Conservation (phyloP, 35 echinoderm and acorn worm species). For the Diadema setosum region DNA sequence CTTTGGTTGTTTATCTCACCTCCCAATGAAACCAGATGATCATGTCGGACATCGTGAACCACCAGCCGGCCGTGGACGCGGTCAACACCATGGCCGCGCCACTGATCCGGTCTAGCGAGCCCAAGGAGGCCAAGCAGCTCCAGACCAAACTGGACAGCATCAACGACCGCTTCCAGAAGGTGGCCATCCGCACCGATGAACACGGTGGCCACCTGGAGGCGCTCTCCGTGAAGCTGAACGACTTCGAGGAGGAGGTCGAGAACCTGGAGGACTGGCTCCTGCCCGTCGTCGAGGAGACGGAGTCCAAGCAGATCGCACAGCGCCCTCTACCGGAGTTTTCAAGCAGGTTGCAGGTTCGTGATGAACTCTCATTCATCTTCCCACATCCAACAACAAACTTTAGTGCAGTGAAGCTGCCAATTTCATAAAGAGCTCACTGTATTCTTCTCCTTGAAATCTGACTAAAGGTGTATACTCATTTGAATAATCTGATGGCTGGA, state of each 20-base stretch:
- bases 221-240: slow-evolving; percentile 48
- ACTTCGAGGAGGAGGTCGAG: slow-evolving; percentile 91
- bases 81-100: slow-evolving; percentile 55
- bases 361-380: too few species aligned
- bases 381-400: too few species aligned
- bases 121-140: slow-evolving; percentile 62
- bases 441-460: too few species aligned
- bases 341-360: slow-evolving; percentile 30
- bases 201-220: slow-evolving; percentile 72
- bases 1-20: too few species aligned
- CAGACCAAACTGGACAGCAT: slow-evolving; percentile 73
- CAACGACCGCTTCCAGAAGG: slow-evolving; percentile 49
- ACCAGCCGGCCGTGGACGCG: slow-evolving; percentile 62
- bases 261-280: slow-evolving; percentile 94
- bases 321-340: slow-evolving; percentile 69
- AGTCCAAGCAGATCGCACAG: slow-evolving; percentile 72
- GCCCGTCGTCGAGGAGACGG: slow-evolving; percentile 65
- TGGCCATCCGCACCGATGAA: slow-evolving; percentile 15
- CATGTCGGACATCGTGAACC: slow-evolving; percentile 87
- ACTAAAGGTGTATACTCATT: too few species aligned
- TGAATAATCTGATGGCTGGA: too few species aligned
- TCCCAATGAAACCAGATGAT: too few species aligned
- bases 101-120: slow-evolving; percentile 82
- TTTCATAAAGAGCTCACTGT: too few species aligned
- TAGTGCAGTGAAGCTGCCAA: too few species aligned